Percentiles rank a stretch among this genome's conserved stretches.
phyloP scores from a whole-genome alignment of 1,140 invertebrate species.

The Bombus superbus region DNA sequence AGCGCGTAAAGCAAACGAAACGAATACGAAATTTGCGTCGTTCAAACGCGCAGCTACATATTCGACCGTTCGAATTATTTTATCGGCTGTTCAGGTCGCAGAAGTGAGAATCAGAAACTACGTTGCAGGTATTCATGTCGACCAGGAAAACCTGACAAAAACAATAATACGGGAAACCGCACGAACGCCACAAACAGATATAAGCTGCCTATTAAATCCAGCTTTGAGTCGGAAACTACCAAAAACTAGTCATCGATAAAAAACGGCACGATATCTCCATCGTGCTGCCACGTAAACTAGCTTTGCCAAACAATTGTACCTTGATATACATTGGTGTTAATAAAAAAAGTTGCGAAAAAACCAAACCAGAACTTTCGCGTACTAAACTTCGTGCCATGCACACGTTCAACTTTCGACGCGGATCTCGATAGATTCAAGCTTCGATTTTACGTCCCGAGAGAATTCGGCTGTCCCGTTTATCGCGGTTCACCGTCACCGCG shows the following conservation, averaged over 20 bases:
- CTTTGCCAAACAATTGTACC: not conserved
- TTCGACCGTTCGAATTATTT: not conserved
- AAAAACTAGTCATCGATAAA: slow-evolving; percentile 19
- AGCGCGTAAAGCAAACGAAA: not conserved
- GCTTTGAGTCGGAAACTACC: not conserved
- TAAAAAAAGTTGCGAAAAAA: not conserved
- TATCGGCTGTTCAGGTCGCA: not conserved
- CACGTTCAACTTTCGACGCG: slow-evolving; percentile 19
- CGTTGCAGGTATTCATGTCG: not conserved
- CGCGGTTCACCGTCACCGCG: slow-evolving; percentile 32
- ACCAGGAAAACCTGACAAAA: not conserved
- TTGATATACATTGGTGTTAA: not conserved
- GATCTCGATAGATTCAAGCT: slow-evolving; percentile 10
- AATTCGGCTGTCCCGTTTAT: slow-evolving; percentile 1
- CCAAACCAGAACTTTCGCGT: not conserved
- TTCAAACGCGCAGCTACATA: not conserved
- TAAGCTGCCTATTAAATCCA: not conserved
- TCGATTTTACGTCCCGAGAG: slow-evolving; percentile 30
- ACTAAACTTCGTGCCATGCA: not conserved
- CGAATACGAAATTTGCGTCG: not conserved
- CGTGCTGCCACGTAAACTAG: not conserved
- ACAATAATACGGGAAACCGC: not conserved
- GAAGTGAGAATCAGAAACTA: not conserved
- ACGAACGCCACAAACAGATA: not conserved
- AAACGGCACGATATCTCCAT: not conserved